phyloP scores from a whole-genome alignment of 2,888 invertebrate genomes.

The Acrocera orbiculus region DNA sequence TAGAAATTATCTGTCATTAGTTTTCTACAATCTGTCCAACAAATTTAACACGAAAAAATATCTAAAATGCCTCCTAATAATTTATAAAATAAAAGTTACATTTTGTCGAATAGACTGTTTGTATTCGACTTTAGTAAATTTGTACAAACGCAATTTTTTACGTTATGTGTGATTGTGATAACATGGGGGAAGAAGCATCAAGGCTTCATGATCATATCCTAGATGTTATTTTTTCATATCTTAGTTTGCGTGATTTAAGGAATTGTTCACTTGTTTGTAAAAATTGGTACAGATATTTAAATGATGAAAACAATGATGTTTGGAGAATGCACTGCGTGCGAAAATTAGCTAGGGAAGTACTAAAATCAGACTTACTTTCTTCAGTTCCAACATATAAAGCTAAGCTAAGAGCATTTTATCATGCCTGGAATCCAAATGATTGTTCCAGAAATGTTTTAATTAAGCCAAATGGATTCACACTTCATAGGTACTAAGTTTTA shows the following conservation, averaged over 20 bases:
- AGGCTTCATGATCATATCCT: slow-evolving; percentile 61
- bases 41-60: no score
- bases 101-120: no score
- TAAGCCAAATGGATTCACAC: slow-evolving; percentile 90
- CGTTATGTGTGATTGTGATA: slow-evolving; percentile 12
- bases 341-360: slow-evolving; percentile 64
- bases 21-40: no score
- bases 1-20: no score
- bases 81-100: no score
- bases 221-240: slow-evolving; percentile 81
- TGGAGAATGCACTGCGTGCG: slow-evolving; percentile 83
- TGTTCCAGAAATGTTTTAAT: slow-evolving; percentile 94
- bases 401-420: slow-evolving; percentile 81
- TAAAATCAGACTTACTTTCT: slow-evolving; percentile 80
- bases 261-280: slow-evolving; percentile 87
- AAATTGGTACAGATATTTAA: slow-evolving; percentile 77
- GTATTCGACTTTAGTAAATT: no score
- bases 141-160: slow-evolving; percentile 1
- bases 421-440: slow-evolving; percentile 95
- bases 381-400: slow-evolving; percentile 82
- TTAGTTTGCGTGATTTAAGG: slow-evolving; percentile 68
- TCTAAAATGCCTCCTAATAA: no score
- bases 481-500: slow-evolving; percentile 48
- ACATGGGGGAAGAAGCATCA: slow-evolving; percentile 43
- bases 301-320: slow-evolving; percentile 87